Base-by-base conservation (phyloP, 2,797 vertebrate species). In the Amniataba percoides region DNA sequence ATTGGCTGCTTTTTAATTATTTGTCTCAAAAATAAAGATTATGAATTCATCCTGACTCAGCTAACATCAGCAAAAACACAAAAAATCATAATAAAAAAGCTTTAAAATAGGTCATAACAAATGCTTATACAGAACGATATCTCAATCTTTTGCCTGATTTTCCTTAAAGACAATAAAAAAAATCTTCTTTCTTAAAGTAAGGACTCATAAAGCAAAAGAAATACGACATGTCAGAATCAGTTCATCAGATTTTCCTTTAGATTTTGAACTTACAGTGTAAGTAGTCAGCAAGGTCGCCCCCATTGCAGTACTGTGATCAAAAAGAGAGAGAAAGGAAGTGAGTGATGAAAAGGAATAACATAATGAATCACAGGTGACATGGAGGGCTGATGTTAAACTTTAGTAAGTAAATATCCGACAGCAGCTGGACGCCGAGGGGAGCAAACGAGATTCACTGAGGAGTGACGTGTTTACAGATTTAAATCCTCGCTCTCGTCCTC, bases 201-300 rank as follows among this genome's bases (percentile, higher is more conserved):
- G 4, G 27, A 52, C 60, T 53, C 23, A 43, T 48, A 27, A 12
- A 31, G 43, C 48, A 74, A 53, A 74, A 53, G 19, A 76, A 66
- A 64, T 27, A 64, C 7, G 40, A 53, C 48, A 39, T 65, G 60
- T 78, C 25, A 60, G 18, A 34, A 58, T 34, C 21, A 48, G 25
- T 36, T 66, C 7, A 34, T 61, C n/a, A 11, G 48, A 39, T 40
- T 55, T 18, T 66, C 43, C 36, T 36, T 53, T 42, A 43, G 11
- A 78, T 53, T 7, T 64, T 78, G 43, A 59, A 97, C 98, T 97
- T 95, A 99, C 98, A 95, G 92, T 99, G 98, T 85, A 99, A 94
- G 87, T 99, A 99, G 92, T 99, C 98, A 2, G 98, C 98, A 76
- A 99, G 96, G 91, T 99, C 98, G 8, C 98, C 98, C 1, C 98